These are phyloP conservation scores for Trachymyrmex septentrionalis DNA, from an alignment of 1,140 invertebrate genomes.

Conservation along the genomic window DNA sequence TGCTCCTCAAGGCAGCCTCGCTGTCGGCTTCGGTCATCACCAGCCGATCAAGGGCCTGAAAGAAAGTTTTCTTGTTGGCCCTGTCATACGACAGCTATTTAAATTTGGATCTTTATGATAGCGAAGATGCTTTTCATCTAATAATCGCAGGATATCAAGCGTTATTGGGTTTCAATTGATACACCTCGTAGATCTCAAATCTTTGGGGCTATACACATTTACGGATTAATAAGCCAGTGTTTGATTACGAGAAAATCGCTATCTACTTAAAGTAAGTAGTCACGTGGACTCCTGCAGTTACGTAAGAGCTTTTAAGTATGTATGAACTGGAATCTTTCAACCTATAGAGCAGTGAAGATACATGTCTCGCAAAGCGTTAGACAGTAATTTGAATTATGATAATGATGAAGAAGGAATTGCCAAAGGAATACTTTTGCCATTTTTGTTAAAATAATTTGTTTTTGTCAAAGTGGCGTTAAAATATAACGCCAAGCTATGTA, in stretches of 20 bases:
- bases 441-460: constrained; percentile 10
- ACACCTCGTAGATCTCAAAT: not conserved
- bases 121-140: not conserved
- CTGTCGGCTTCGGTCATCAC: constrained; percentile 86
- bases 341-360: not conserved
- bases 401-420: not conserved
- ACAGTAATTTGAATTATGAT: constrained; percentile 22
- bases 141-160: not conserved
- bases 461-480: constrained; percentile 14
- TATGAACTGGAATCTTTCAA: constrained; percentile 15
- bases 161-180: not conserved
- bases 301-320: constrained; percentile 5
- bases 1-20: constrained; percentile 89
- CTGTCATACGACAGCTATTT: constrained; percentile 41
- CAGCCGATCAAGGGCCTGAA: constrained; percentile 87
- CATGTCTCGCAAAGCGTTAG: not conserved
- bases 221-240: constrained; percentile 1
- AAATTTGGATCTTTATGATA: not conserved
- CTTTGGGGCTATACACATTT: not conserved
- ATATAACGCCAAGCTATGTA: not conserved
- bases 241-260: not conserved
- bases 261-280: not conserved
- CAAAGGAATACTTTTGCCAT: too few relatives aligned
- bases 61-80: constrained; percentile 68
- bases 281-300: not conserved